Evolutionary conservation across 2,797 vertebrate species (phyloP), one percentile per base, ranked within the genome.

Genomic region (Balearica regulorum): DNA sequence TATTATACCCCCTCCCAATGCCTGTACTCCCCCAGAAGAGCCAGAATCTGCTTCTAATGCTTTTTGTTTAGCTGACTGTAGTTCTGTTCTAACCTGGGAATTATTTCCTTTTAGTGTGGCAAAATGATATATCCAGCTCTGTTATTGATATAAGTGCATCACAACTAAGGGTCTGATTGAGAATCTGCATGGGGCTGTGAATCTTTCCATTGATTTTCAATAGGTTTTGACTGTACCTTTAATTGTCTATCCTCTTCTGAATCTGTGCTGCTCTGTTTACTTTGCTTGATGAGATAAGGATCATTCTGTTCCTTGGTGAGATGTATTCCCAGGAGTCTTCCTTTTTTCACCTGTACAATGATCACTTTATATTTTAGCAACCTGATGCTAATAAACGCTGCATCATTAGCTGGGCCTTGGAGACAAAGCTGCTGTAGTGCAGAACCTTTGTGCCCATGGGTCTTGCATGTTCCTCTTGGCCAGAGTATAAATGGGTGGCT

Each of bases 281-380:
- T 93, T 89, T 84, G 33, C 57, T 85, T 73, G 83, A 85, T 72
- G 83, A 96, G 73, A 62, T 92, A 89, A 89, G 71, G 73, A 82
- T 94, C 21, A 5, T 87, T 92, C 53, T 86, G 62, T 91, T 91
- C 65, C 70, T 93, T 20, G 31, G 60, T 48, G 83, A 95, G 72
- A 80, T 64, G 24, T 46, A 39, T 93, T 96, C 76, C 71, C 87
- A 58, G 37, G 61, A 68, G 76, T 44, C 49, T 80, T 79, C 33
- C 3, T 54, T 79, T 93, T 71, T 37, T n/a, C 49, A 70, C 51
- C 81, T 73, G 39, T 87, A 29, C 66, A 57, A n/a, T 25, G 78
- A 83, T 92, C 43, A 29, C 26, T 90, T 90, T 51, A 16, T 93
- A n/a, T 85, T 95, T 96, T 83, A 94, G 78, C 75, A 89, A 14